Percentiles rank a stretch among this genome's conserved stretches.
Evolutionary conservation across 2,113 vertebrate species (phyloP).

Genomic region (Megalops atlanticus): DNA sequence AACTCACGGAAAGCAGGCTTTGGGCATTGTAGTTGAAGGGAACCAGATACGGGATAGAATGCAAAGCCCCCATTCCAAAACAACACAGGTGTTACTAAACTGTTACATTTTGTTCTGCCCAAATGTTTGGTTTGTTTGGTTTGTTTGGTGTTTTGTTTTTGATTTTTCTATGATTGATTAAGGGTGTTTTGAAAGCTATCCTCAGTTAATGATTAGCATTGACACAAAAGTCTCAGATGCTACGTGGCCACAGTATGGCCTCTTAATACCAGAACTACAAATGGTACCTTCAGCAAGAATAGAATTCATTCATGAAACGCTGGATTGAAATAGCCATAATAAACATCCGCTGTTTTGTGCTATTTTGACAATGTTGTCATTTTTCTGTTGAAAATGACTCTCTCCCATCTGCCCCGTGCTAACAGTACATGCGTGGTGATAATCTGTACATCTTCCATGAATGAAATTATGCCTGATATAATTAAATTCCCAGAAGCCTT

Average conservation of each 20-base stretch:
- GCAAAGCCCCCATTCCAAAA: too few species aligned
- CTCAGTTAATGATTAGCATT: neutral
- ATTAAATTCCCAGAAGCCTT: neutral
- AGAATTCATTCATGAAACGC: neutral
- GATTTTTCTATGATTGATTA: neutral
- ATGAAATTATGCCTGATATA: neutral
- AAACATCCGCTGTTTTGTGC: neutral
- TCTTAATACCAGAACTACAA: neutral
- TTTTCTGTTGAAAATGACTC: neutral
- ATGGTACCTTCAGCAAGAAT: neutral
- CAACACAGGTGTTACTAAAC: too few species aligned
- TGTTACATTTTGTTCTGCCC: too few species aligned
- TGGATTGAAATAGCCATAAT: too few species aligned
- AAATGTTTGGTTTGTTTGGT: too few species aligned
- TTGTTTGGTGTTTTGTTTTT: too few species aligned
- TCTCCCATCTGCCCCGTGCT: neutral
- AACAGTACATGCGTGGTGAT: neutral
- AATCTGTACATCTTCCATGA: neutral
- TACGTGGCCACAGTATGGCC: neutral
- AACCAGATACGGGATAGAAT: constrained; percentile 39
- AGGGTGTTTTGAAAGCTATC: neutral
- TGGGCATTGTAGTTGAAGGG: neutral
- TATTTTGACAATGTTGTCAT: neutral
- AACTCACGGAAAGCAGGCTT: constrained; percentile 24
- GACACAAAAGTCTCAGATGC: neutral